phyloP scores from a whole-genome alignment of 2,797 vertebrate species.

The Xenopus petersii region DNA sequence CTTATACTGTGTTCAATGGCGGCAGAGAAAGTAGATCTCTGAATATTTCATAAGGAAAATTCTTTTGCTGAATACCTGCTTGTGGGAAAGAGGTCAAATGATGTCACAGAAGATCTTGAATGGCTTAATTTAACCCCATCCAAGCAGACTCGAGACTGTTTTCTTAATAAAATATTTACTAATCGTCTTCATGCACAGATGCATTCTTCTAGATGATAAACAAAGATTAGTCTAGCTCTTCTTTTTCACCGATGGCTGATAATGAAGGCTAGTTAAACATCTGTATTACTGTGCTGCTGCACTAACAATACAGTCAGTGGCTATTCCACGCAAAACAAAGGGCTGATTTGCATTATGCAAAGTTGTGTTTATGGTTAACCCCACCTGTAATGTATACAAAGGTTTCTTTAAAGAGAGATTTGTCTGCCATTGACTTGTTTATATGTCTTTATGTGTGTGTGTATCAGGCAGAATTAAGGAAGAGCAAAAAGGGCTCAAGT shows the following conservation, averaged over 20 bases:
- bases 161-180: slow-evolving; percentile 34
- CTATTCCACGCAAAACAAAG: too few species aligned
- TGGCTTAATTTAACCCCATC: slow-evolving; percentile 42
- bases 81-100: slow-evolving; percentile 41
- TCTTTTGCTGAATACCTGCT: slow-evolving; percentile 37
- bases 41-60: slow-evolving; percentile 46
- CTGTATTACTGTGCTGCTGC: too few species aligned
- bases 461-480: too few species aligned
- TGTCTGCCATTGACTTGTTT: too few species aligned
- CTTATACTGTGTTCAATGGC: neutral
- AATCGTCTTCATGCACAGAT: neutral
- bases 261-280: neutral
- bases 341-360: too few species aligned
- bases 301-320: too few species aligned
- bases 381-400: too few species aligned
- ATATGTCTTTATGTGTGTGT: too few species aligned
- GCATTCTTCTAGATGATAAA: too few species aligned
- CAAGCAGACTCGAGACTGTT: slow-evolving; percentile 9
- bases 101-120: slow-evolving; percentile 36
- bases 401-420: too few species aligned
- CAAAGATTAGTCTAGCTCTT: neutral
- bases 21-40: slow-evolving; percentile 19
- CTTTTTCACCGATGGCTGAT: neutral
- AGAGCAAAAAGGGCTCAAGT: too few species aligned
- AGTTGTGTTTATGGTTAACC: too few species aligned